Conservation (phyloP, 2,113 vertebrate species). For the Odontesthes bonariensis region DNA sequence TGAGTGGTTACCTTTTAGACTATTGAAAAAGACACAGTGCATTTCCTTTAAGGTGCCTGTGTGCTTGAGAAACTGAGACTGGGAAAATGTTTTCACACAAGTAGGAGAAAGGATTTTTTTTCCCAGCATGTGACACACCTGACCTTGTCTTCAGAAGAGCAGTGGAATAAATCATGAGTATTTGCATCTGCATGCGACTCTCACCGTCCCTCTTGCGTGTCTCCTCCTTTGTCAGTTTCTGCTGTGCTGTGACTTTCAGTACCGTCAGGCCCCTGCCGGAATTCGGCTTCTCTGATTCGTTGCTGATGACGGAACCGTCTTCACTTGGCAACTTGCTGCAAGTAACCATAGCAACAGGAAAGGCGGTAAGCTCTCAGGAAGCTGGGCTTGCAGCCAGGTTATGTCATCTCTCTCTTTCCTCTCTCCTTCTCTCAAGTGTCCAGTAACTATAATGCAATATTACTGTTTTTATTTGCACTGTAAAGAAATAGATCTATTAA, state of each 20-base stretch:
- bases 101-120: conserved; percentile 3
- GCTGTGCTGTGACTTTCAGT: conserved; percentile 89
- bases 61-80: conserved; percentile 24
- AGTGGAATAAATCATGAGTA: conserved; percentile 48
- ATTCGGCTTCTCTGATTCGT: conserved; percentile 93
- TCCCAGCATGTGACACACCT: conserved; percentile 35
- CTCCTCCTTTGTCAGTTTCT: conserved; percentile 92
- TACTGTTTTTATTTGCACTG: background rate
- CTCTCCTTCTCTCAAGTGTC: conserved; percentile 21
- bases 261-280: conserved; percentile 86
- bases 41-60: conserved; percentile 27
- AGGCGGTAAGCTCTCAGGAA: conserved; percentile 84
- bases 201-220: conserved; percentile 91
- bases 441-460: conserved; percentile 22
- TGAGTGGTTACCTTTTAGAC: conserved; percentile 52
- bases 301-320: conserved; percentile 95
- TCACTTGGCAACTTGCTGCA: conserved; percentile 95
- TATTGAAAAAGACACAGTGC: conserved; percentile 52
- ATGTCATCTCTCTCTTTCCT: conserved; percentile 70
- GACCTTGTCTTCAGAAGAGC: conserved; percentile 40
- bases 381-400: conserved; percentile 82
- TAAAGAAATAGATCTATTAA: background rate
- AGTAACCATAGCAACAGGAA: conserved; percentile 98
- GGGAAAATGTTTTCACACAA: conserved; percentile 20
- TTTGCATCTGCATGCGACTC: conserved; percentile 53